Conservation (phyloP, 1,140 invertebrate genomes). For the Macrotrachela quadricornifera region DNA sequence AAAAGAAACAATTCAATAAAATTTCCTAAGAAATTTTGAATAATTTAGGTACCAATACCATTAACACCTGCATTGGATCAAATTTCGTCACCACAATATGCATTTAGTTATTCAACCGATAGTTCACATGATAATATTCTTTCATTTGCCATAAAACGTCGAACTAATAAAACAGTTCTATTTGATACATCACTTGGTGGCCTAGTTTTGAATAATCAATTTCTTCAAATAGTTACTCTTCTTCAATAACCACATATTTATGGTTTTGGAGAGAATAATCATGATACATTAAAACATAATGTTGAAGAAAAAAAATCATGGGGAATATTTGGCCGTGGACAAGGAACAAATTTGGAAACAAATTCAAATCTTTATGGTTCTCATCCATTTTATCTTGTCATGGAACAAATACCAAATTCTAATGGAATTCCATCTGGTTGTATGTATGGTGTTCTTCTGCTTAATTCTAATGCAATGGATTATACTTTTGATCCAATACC, state of each 20-base stretch:
- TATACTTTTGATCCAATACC: constrained; percentile 12
- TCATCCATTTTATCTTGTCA: constrained; percentile 9
- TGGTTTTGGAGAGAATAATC: constrained; percentile 30
- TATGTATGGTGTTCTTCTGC: constrained; percentile 17
- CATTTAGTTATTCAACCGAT: too few relatives aligned
- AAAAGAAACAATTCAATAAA: too few relatives aligned
- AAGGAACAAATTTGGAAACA: constrained; percentile 3
- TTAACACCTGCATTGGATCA: too few relatives aligned
- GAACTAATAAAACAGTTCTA: neutral
- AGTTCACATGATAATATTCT: too few relatives aligned
- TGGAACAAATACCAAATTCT: constrained; percentile 22
- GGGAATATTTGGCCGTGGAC: constrained; percentile 19
- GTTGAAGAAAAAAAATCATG: constrained; percentile 21
- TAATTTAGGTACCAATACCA: too few relatives aligned
- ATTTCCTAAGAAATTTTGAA: too few relatives aligned
- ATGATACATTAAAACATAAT: constrained; percentile 18
- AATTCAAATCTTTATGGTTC: constrained; percentile 6
- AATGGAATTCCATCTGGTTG: too few relatives aligned
- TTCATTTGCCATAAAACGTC: neutral
- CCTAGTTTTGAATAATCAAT: constrained; percentile 12
- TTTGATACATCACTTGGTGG: constrained; percentile 9
- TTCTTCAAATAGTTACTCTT: constrained; percentile 9
- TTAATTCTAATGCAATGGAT: constrained; percentile 24
- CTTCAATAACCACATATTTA: constrained; percentile 13
- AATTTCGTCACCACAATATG: too few relatives aligned